Evolutionary conservation across 2,888 invertebrate species (phyloP).

Genomic region (Perdita meconis): DNA sequence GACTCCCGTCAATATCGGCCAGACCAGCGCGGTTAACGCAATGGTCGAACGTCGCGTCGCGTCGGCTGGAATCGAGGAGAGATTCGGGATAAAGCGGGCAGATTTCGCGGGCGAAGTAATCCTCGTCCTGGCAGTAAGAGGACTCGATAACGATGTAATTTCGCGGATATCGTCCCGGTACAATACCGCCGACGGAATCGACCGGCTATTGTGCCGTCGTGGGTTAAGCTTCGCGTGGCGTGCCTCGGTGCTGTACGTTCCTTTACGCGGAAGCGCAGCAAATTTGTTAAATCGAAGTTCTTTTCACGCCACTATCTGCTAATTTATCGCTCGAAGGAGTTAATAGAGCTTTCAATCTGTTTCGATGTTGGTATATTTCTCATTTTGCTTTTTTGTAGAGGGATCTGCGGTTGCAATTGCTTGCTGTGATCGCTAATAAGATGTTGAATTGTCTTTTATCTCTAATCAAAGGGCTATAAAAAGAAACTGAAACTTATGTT

Average conservation of each 20-base stretch:
- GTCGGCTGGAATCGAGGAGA: not conserved
- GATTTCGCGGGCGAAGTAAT: slow-evolving; percentile 40
- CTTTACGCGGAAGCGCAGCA: slow-evolving; percentile 16
- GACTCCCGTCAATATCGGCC: not conserved
- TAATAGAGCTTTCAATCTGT: too few species aligned
- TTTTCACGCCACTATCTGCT: not conserved
- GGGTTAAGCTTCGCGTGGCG: slow-evolving; percentile 52
- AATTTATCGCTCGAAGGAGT: too few species aligned
- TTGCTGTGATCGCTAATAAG: too few species aligned
- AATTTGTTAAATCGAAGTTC: slow-evolving; percentile 5
- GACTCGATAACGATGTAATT: slow-evolving; percentile 56
- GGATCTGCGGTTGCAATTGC: too few species aligned
- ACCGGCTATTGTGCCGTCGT: slow-evolving; percentile 31
- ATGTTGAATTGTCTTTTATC: too few species aligned
- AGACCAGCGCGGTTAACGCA: not conserved
- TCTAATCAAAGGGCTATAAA: too few species aligned
- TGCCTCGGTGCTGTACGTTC: slow-evolving; percentile 44
- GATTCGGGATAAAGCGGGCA: slow-evolving; percentile 20
- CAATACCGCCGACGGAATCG: slow-evolving; percentile 30
- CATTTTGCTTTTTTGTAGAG: too few species aligned
- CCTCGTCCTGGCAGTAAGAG: slow-evolving; percentile 28
- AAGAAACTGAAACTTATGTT: too few species aligned
- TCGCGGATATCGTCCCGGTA: slow-evolving; percentile 18
- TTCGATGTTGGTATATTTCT: too few species aligned
- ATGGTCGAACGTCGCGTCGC: slow-evolving; percentile 5